Conservation (phyloP, 2,113 vertebrate genomes). For the Oplegnathus fasciatus region DNA sequence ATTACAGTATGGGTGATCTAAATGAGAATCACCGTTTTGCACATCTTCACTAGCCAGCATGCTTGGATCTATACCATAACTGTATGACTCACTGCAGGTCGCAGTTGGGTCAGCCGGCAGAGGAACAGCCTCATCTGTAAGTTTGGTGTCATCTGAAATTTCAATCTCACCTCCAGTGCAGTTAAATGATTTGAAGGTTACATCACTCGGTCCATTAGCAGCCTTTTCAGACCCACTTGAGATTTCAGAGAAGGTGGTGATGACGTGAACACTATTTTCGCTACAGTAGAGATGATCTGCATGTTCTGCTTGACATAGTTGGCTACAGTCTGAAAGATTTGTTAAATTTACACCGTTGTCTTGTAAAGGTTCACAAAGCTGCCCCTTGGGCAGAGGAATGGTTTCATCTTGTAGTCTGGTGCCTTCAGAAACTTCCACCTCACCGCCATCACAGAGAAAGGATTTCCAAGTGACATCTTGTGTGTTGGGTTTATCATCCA, state of each 20-base stretch:
- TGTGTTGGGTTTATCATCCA: neutral
- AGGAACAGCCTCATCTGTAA: constrained; percentile 40
- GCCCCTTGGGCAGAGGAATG: constrained; percentile 48
- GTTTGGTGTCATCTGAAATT: constrained; percentile 36
- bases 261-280: constrained; percentile 5
- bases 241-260: neutral
- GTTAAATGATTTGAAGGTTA: constrained; percentile 71
- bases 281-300: constrained; percentile 59
- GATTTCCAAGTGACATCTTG: constrained; percentile 56
- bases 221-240: constrained; percentile 6
- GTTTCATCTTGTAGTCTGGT: constrained; percentile 50
- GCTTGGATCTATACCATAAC: constrained; percentile 29
- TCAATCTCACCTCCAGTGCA: constrained; percentile 68
- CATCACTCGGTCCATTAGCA: constrained; percentile 15
- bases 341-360: constrained; percentile 34
- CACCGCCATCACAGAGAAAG: constrained; percentile 52
- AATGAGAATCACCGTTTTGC: neutral
- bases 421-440: constrained; percentile 65
- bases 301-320: constrained; percentile 16
- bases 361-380: constrained; percentile 14
- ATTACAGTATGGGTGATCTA: constrained; percentile 68
- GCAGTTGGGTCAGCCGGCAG: constrained; percentile 16
- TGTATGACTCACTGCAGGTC: neutral
- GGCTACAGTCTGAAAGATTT: neutral
- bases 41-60: constrained; percentile 27